Evolutionary conservation across 1,140 invertebrate genomes (phyloP).

Genomic region (Ptiloglossa arizonensis): DNA sequence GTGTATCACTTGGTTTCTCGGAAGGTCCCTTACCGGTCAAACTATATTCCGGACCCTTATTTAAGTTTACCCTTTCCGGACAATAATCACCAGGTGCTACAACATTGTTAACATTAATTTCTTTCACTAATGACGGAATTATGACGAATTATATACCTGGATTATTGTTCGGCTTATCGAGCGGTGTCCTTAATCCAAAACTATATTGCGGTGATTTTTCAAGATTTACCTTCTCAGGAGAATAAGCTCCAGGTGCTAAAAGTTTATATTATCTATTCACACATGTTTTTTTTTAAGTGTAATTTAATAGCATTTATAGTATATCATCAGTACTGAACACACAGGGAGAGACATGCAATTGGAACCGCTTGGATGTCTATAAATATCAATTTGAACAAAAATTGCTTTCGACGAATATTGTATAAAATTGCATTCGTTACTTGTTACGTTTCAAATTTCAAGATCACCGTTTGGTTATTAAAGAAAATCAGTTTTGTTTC

Average conservation of each 20-base stretch:
- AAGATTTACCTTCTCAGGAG: constrained; percentile 84
- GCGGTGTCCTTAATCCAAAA: constrained; percentile 80
- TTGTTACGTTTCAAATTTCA: too few relatives aligned
- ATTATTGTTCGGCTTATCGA: constrained; percentile 67
- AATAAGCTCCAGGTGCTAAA: constrained; percentile 51
- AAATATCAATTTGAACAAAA: too few relatives aligned
- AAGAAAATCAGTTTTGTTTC: too few relatives aligned
- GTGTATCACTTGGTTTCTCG: constrained; percentile 63
- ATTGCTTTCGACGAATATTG: too few relatives aligned
- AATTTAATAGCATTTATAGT: too few relatives aligned
- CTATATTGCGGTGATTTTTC: constrained; percentile 85
- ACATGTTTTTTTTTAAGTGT: too few relatives aligned
- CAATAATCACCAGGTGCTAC: constrained; percentile 65
- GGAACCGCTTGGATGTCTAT: too few relatives aligned
- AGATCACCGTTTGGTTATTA: too few relatives aligned
- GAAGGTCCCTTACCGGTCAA: constrained; percentile 64
- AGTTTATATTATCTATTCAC: too few relatives aligned
- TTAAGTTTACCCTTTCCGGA: constrained; percentile 60
- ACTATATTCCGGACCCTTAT: constrained; percentile 58
- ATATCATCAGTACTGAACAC: too few relatives aligned
- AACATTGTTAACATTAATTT: constrained; percentile 27
- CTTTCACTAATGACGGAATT: background rate
- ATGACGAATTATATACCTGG: constrained; percentile 56
- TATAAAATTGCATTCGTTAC: too few relatives aligned
- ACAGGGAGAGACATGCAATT: too few relatives aligned